Conservation (phyloP, 2,888 invertebrate species). For the Furcula furcula region DNA sequence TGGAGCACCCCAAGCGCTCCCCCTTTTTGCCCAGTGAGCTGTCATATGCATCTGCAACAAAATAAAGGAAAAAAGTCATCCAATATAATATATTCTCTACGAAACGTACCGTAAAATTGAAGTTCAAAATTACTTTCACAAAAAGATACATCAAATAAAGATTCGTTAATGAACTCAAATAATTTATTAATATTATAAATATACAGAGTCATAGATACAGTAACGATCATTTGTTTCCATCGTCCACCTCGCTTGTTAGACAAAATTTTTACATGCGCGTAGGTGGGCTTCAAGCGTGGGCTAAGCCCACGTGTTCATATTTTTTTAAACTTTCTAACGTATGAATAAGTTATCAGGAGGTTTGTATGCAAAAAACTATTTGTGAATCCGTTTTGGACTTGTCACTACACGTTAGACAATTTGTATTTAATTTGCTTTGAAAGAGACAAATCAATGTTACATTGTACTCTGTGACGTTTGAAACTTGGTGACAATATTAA, state of each 20-base stretch:
- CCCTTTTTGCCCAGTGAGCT: no score
- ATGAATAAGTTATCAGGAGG: conserved; percentile 35
- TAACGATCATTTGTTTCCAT: conserved; percentile 60
- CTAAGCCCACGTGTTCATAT: conserved; percentile 51
- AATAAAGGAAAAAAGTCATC: no score
- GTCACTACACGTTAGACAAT: conserved; percentile 34
- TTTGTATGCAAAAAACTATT: conserved; percentile 61
- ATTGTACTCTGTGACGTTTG: not conserved
- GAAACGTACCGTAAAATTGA: conserved; percentile 9
- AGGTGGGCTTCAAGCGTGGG: conserved; percentile 59
- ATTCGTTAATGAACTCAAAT: conserved; percentile 24
- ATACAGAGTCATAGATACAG: conserved; percentile 48
- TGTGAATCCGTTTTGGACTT: conserved; percentile 31
- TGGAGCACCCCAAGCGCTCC: no score
- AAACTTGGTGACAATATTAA: no score
- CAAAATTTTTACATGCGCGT: conserved; percentile 60
- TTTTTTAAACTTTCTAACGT: conserved; percentile 58
- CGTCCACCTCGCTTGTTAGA: conserved; percentile 58
- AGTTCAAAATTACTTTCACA: conserved; percentile 10
- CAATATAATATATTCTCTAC: no score
- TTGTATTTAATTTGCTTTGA: conserved; percentile 21
- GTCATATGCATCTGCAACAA: no score
- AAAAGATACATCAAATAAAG: conserved; percentile 3
- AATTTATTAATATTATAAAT: conserved; percentile 59
- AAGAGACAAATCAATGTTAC: conserved; percentile 1